Evolutionary conservation across 2,797 vertebrate genomes (phyloP).

Genomic region (Masticophis lateralis): DNA sequence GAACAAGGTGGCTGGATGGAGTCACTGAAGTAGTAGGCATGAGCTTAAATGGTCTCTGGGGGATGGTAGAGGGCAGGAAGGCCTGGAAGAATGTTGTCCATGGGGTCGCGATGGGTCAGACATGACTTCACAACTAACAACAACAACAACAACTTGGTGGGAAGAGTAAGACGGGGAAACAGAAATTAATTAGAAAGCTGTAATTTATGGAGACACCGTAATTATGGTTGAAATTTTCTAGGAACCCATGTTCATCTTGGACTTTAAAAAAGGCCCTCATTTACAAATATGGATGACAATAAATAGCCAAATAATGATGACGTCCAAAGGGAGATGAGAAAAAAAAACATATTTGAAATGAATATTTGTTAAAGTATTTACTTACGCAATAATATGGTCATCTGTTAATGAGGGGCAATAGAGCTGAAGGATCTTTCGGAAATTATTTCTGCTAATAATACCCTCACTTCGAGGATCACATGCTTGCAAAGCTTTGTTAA

Average conservation of each 20-base stretch:
- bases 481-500: slow-evolving; percentile 54
- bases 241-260: neutral
- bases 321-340: neutral
- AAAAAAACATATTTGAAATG: slow-evolving; percentile 4
- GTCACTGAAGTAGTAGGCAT: too few relatives aligned
- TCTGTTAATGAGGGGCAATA: slow-evolving; percentile 61
- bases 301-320: neutral
- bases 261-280: neutral
- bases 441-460: slow-evolving; percentile 49
- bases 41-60: too few relatives aligned
- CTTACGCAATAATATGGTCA: slow-evolving; percentile 66
- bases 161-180: neutral
- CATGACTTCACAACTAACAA: too few relatives aligned
- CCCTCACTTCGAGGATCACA: slow-evolving; percentile 53
- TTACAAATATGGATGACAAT: neutral
- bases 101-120: too few relatives aligned
- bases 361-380: neutral
- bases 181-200: neutral
- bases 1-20: too few relatives aligned
- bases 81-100: too few relatives aligned
- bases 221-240: neutral
- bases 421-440: slow-evolving; percentile 59
- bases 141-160: neutral
- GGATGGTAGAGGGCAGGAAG: too few relatives aligned
- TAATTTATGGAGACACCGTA: neutral